These are phyloP conservation scores for Lochmaea capreae DNA, from an alignment of 2,888 invertebrate genomes.

Conservation along the genomic window DNA sequence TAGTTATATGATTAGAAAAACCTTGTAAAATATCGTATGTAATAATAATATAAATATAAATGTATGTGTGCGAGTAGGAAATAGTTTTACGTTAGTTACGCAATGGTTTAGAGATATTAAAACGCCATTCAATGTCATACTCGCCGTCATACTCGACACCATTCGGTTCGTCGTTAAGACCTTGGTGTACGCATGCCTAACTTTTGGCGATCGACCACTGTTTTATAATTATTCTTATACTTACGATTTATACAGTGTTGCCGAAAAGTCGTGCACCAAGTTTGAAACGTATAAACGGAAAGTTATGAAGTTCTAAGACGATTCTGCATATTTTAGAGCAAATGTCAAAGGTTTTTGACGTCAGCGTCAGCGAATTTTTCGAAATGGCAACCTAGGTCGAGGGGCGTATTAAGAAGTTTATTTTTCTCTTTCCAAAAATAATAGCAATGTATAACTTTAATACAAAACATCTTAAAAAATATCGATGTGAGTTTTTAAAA, in stretches of 20 bases:
- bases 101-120: slow-evolving; percentile 55
- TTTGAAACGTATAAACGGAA: too few relatives aligned
- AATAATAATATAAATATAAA: slow-evolving; percentile 11
- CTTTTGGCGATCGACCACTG: slow-evolving; percentile 18
- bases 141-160: slow-evolving; percentile 46
- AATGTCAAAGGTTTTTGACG: too few relatives aligned
- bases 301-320: too few relatives aligned
- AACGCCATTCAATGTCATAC: slow-evolving; percentile 56
- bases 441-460: too few relatives aligned
- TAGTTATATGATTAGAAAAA: slow-evolving; percentile 22
- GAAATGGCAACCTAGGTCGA: too few relatives aligned
- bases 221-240: not conserved
- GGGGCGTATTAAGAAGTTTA: too few relatives aligned
- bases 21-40: slow-evolving; percentile 32
- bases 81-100: slow-evolving; percentile 50
- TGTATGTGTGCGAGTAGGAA: slow-evolving; percentile 41
- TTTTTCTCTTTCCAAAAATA: too few relatives aligned
- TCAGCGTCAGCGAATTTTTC: too few relatives aligned
- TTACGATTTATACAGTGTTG: not conserved
- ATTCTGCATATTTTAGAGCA: too few relatives aligned
- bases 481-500: too few relatives aligned
- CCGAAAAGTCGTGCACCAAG: too few relatives aligned
- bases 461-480: too few relatives aligned
- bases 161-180: slow-evolving; percentile 17
- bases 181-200: slow-evolving; percentile 31